Conservation (phyloP, 1,140 invertebrate genomes). For the Limonius californicus region DNA sequence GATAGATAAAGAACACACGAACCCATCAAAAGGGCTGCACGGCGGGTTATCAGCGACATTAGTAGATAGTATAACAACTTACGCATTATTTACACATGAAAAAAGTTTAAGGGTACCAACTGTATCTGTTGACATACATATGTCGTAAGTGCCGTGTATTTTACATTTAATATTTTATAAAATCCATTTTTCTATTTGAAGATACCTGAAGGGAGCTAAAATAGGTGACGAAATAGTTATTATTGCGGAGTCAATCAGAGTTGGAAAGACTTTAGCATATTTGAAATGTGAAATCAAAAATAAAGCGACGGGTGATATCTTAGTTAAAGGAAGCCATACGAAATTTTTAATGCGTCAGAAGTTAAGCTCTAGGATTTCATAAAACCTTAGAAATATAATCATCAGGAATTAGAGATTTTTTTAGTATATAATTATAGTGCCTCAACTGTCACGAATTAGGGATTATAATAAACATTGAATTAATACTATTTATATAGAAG, state of each 20-base stretch:
- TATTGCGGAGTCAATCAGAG: conserved; percentile 70
- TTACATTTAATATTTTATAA: too few species aligned
- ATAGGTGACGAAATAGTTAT: conserved; percentile 76
- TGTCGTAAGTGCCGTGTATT: conserved; percentile 59
- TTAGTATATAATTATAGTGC: too few species aligned
- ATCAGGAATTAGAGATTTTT: too few species aligned
- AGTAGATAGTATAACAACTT: conserved; percentile 75
- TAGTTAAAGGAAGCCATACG: conserved; percentile 77
- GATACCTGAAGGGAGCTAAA: conserved; percentile 69
- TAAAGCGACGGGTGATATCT: conserved; percentile 63
- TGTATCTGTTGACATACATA: conserved; percentile 67
- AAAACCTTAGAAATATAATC: too few species aligned
- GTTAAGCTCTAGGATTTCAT: too few species aligned
- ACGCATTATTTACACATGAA: conserved; percentile 67
- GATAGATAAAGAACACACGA: conserved; percentile 72
- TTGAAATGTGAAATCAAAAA: conserved; percentile 72
- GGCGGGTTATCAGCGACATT: conserved; percentile 80
- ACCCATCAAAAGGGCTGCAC: conserved; percentile 71
- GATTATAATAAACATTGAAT: too few species aligned
- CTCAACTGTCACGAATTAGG: too few species aligned
- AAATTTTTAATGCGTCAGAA: too few species aligned
- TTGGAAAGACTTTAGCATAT: conserved; percentile 77
- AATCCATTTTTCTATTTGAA: too few species aligned
- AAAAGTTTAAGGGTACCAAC: conserved; percentile 52
- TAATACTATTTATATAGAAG: too few species aligned